These are phyloP conservation scores for Dryocosmus kuriphilus DNA, from an alignment of 2,888 invertebrate genomes.

Conservation along the genomic window DNA sequence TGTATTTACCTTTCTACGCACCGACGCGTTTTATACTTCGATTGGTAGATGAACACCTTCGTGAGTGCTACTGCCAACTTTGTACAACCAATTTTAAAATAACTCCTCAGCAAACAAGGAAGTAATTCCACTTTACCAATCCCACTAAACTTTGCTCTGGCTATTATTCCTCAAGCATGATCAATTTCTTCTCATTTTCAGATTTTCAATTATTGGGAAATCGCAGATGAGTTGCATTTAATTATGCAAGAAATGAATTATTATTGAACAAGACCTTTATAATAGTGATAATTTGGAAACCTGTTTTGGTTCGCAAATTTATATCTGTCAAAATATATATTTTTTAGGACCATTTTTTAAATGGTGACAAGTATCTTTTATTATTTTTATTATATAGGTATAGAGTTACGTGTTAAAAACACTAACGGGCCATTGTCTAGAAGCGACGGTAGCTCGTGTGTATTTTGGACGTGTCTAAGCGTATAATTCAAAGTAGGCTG, in stretches of 20 bases:
- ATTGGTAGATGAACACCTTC: conserved; percentile 12
- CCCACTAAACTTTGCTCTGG: not conserved
- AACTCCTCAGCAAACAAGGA: not conserved
- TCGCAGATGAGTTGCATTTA: not conserved
- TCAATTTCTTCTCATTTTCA: not conserved
- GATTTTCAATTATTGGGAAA: not conserved
- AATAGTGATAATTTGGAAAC: not conserved
- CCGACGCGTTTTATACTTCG: conserved; percentile 18
- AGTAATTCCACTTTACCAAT: conserved; percentile 1
- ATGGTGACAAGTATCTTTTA: not conserved
- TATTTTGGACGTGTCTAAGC: conserved; percentile 52
- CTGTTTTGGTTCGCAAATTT: not conserved
- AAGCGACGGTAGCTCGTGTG: conserved; percentile 53
- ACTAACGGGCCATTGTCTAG: conserved; percentile 17
- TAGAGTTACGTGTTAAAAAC: conserved; percentile 5
- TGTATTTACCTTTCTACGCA: conserved; percentile 30
- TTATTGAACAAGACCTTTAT: not conserved
- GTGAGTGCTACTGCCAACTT: not conserved
- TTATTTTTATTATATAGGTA: not conserved
- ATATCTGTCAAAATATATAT: not conserved
- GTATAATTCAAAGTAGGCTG: conserved; percentile 55
- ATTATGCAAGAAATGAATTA: not conserved
- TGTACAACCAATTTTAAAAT: not conserved
- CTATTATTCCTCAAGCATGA: not conserved
- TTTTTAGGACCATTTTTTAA: not conserved